Evolutionary conservation across 2,797 vertebrate species (phyloP).

Genomic region (Alectoris magna): DNA sequence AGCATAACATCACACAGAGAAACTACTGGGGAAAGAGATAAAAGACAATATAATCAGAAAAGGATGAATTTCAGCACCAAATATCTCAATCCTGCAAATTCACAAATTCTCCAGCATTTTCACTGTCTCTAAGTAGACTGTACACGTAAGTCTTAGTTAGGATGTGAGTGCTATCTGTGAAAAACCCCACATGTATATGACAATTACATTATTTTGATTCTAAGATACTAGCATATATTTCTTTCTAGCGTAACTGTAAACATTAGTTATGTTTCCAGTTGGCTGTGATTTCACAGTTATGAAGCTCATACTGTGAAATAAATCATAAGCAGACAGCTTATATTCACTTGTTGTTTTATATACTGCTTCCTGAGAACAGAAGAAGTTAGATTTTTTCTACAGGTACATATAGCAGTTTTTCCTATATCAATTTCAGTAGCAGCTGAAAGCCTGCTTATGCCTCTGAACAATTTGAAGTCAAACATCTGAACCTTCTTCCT

Average conservation of each 20-base stretch:
- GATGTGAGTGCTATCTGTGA: neutral
- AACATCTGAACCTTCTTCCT: neutral
- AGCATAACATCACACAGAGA: neutral
- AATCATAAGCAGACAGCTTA: neutral
- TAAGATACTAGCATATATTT: neutral
- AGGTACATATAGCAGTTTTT: neutral
- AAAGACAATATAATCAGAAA: neutral
- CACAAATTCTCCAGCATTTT: neutral
- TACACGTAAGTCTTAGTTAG: neutral
- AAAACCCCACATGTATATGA: neutral
- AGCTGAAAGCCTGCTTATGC: neutral
- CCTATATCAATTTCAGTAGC: neutral
- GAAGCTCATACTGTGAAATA: neutral
- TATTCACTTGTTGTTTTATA: neutral
- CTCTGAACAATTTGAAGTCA: neutral
- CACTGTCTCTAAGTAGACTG: neutral
- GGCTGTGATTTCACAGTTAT: neutral
- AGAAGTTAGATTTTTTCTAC: neutral
- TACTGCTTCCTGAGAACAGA: neutral
- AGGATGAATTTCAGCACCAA: neutral
- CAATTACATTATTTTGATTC: neutral
- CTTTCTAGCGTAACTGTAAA: neutral
- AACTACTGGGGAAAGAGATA: neutral
- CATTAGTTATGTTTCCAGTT: neutral
- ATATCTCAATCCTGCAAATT: neutral